phyloP scores from a whole-genome alignment of 2,888 invertebrate species.

The Agonopterix heracliana region DNA sequence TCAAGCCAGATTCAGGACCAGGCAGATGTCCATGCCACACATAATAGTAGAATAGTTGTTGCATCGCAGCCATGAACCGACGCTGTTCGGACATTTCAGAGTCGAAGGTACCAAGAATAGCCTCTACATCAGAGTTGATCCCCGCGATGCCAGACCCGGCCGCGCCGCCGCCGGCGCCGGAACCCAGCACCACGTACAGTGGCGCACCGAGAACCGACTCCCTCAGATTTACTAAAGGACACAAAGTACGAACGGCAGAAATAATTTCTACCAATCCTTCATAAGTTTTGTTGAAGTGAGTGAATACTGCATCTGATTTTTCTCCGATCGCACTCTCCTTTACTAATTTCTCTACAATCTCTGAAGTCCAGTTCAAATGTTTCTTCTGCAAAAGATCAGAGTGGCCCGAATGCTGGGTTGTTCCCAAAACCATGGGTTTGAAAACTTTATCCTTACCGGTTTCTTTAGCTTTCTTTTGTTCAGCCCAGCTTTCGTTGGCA shows the following conservation, averaged over 20 bases:
- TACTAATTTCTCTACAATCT: constrained; percentile 79
- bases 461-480: constrained; percentile 50
- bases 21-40: constrained; percentile 85
- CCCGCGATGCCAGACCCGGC: constrained; percentile 52
- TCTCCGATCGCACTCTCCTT: constrained; percentile 79
- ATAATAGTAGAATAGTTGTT: constrained; percentile 87
- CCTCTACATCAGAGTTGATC: constrained; percentile 82
- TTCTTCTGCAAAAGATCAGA: constrained; percentile 77
- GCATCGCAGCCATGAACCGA: constrained; percentile 85
- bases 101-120: constrained; percentile 86
- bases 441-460: constrained; percentile 61
- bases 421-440: constrained; percentile 80
- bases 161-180: constrained; percentile 69
- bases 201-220: constrained; percentile 79
- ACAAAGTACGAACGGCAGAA: constrained; percentile 86
- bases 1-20: constrained; percentile 76
- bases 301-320: constrained; percentile 77
- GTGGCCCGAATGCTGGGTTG: constrained; percentile 84
- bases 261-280: constrained; percentile 83
- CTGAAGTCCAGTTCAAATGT: constrained; percentile 80
- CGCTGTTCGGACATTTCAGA: constrained; percentile 84
- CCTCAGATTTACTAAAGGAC: constrained; percentile 83
- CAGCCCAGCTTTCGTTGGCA: constrained; percentile 79
- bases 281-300: constrained; percentile 81
- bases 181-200: constrained; percentile 84